These are phyloP conservation scores for Tetragonisca angustula DNA, from an alignment of 2,888 invertebrate species.

Conservation along the genomic window DNA sequence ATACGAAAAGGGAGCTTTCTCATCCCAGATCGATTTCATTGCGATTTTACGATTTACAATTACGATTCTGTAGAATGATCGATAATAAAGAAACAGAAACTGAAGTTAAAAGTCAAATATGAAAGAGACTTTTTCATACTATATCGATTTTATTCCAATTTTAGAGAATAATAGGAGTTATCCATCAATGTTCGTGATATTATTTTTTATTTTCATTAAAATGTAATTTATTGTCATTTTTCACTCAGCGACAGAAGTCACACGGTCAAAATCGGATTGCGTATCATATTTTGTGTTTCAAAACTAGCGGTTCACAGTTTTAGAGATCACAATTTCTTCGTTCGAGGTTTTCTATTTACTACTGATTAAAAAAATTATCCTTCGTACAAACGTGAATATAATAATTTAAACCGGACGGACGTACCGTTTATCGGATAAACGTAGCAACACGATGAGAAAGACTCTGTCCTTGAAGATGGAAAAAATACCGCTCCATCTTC, in stretches of 20 bases:
- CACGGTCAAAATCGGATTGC: no score
- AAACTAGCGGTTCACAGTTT: background rate
- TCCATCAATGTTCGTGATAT: background rate
- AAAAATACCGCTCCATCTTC: conserved; percentile 30
- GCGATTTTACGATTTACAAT: background rate
- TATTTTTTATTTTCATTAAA: background rate
- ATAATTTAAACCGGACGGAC: conserved; percentile 24
- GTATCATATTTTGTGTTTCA: no score
- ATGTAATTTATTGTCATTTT: background rate
- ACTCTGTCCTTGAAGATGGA: conserved; percentile 31
- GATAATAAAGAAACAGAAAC: background rate
- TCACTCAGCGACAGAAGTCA: background rate
- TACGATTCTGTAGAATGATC: no score
- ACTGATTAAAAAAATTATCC: background rate
- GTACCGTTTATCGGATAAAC: conserved; percentile 3
- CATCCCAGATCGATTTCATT: background rate
- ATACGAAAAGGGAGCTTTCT: background rate
- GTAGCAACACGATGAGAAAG: conserved; percentile 23
- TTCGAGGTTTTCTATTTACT: background rate
- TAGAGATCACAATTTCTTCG: background rate
- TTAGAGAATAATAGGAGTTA: background rate
- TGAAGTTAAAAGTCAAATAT: background rate
- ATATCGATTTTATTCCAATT: background rate
- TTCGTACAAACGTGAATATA: background rate
- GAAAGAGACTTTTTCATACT: background rate